Percentiles rank a stretch among this genome's conserved stretches.
Conservation (phyloP, 1,140 invertebrate genomes). For the Drosophila repletoides region DNA sequence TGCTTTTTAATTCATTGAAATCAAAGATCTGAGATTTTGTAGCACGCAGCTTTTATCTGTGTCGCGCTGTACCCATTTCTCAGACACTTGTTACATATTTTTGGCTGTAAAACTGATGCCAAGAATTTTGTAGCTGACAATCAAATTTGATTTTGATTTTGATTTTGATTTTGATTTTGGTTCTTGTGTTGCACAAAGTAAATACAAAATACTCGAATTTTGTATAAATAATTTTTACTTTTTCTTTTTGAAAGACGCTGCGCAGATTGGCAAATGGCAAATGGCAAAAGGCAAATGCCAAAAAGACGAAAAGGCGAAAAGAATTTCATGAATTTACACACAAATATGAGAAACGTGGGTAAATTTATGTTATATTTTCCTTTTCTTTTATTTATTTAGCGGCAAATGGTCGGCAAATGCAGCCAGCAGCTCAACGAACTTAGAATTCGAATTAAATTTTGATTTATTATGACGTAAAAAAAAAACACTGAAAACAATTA, state of each 20-base stretch:
- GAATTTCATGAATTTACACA: slow-evolving; percentile 25
- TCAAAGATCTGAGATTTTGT: too few relatives aligned
- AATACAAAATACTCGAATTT: too few relatives aligned
- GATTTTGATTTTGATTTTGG: too few relatives aligned
- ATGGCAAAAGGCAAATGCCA: too few relatives aligned
- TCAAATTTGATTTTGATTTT: slow-evolving; percentile 4
- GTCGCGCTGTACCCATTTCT: too few relatives aligned
- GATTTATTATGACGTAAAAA: slow-evolving; percentile 5
- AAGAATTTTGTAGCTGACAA: slow-evolving; percentile 4
- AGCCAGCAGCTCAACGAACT: slow-evolving; percentile 11
- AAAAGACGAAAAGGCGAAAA: not conserved
- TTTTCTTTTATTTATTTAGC: too few relatives aligned
- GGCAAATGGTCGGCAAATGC: slow-evolving; percentile 27
- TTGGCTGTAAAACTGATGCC: not conserved
- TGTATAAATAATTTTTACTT: slow-evolving; percentile 23
- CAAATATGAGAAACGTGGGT: slow-evolving; percentile 19
- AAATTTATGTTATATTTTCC: not conserved
- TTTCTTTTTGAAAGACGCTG: too few relatives aligned
- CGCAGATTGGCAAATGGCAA: slow-evolving; percentile 7
- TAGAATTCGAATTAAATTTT: not conserved
- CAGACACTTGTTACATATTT: slow-evolving; percentile 14
- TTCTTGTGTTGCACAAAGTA: too few relatives aligned
- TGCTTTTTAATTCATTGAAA: too few relatives aligned
- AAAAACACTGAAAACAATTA: slow-evolving; percentile 12
- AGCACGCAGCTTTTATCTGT: too few relatives aligned